Evolutionary conservation across 2,888 invertebrate species (phyloP).

Genomic region (Uropetala carovei): DNA sequence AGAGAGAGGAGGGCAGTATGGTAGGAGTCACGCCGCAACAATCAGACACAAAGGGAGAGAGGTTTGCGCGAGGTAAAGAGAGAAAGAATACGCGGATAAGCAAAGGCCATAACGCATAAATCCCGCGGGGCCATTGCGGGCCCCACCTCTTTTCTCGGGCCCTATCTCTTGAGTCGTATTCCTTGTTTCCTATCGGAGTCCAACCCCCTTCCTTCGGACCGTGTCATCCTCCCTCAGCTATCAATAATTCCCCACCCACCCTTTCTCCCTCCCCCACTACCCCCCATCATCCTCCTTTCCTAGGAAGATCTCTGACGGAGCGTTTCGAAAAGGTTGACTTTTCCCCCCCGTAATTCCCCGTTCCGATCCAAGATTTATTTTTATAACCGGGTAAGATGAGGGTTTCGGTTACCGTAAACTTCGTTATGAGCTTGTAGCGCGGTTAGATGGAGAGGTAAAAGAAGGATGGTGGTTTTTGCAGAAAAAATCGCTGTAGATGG

Average conservation of each 20-base stretch:
- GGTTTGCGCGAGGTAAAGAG: not conserved
- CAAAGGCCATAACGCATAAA: conserved; percentile 36
- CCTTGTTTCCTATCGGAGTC: conserved; percentile 31
- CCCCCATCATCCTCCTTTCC: not conserved
- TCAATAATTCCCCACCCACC: not conserved
- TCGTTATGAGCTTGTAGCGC: not conserved
- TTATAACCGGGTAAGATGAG: not conserved
- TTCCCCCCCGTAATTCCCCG: too few species aligned
- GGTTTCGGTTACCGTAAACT: not conserved
- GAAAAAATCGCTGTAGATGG: not conserved
- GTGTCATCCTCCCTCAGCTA: not conserved
- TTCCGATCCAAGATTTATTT: too few species aligned
- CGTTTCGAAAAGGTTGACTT: not conserved
- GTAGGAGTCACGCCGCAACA: conserved; percentile 46
- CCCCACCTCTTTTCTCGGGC: conserved; percentile 11
- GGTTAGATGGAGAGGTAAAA: not conserved
- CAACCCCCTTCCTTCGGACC: not conserved
- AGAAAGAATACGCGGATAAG: conserved; percentile 32
- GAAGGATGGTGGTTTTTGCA: not conserved
- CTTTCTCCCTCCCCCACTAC: not conserved
- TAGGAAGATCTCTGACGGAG: not conserved
- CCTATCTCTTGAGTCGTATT: conserved; percentile 47
- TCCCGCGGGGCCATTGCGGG: not conserved
- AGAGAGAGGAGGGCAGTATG: not conserved
- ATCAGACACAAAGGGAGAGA: not conserved